Percentiles rank a stretch among this genome's conserved stretches.
phyloP scores from a whole-genome alignment of 2,797 vertebrate species.

The Coregonus sp. region DNA sequence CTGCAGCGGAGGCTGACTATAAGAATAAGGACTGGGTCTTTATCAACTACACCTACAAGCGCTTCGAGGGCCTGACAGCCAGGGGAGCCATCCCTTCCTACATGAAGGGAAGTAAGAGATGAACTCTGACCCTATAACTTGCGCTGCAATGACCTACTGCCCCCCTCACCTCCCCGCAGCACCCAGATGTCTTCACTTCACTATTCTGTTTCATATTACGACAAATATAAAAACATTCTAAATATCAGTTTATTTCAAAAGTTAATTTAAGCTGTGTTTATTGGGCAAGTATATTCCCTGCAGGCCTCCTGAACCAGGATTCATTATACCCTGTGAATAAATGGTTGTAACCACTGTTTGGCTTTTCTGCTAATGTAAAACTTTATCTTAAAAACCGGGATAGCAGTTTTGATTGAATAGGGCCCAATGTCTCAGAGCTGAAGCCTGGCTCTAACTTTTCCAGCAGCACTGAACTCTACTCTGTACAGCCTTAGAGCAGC shows the following conservation, averaged over 20 bases:
- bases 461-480: background rate
- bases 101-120: slow-evolving; percentile 84
- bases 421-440: background rate
- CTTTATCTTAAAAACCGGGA: background rate
- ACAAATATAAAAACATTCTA: no score
- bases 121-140: slow-evolving; percentile 8
- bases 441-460: background rate
- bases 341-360: no score
- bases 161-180: background rate
- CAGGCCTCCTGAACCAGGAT: no score
- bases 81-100: slow-evolving; percentile 89
- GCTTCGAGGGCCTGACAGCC: slow-evolving; percentile 87
- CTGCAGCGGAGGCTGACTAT: slow-evolving; percentile 78
- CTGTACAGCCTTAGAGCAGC: background rate
- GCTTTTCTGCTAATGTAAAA: background rate
- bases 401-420: background rate
- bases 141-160: background rate
- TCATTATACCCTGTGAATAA: no score
- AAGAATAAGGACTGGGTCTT: slow-evolving; percentile 93
- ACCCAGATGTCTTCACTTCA: no score
- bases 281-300: no score
- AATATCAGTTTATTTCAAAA: no score
- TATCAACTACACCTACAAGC: slow-evolving; percentile 90
- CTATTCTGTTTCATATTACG: no score
- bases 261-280: no score